phyloP scores from a whole-genome alignment of 2,113 vertebrate genomes.

The Canis aureus region DNA sequence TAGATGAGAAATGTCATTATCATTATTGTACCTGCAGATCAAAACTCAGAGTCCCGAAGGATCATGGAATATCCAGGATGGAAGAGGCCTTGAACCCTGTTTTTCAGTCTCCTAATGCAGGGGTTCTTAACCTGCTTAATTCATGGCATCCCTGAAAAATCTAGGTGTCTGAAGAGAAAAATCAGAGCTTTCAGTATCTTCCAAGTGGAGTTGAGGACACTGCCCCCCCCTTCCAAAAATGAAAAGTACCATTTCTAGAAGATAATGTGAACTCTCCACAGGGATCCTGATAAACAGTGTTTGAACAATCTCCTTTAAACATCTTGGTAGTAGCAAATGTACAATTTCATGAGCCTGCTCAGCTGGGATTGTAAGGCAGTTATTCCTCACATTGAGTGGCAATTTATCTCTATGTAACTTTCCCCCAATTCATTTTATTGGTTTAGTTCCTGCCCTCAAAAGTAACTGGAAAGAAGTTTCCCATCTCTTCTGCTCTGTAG shows the following conservation, averaged over 20 bases:
- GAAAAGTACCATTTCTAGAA: background rate
- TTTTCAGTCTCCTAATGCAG: background rate
- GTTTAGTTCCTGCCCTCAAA: background rate
- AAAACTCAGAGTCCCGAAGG: background rate
- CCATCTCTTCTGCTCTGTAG: background rate
- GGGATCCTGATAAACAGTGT: background rate
- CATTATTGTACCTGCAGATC: background rate
- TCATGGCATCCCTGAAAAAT: background rate
- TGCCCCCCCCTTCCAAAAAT: background rate
- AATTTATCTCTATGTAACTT: background rate
- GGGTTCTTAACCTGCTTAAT: background rate
- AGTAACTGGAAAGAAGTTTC: background rate
- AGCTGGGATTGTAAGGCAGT: background rate
- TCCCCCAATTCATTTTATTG: background rate
- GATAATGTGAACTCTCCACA: background rate
- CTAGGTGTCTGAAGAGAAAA: background rate
- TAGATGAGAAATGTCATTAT: background rate
- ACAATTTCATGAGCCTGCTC: background rate
- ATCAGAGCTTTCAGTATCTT: slow-evolving; percentile 17
- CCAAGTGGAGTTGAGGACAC: background rate
- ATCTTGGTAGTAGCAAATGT: background rate
- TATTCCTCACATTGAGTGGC: background rate
- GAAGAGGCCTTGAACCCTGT: background rate
- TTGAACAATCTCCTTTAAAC: background rate
- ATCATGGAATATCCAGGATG: background rate